Evolutionary conservation across 2,888 invertebrate species (phyloP).

Genomic region (Parnassius mnemosyne): DNA sequence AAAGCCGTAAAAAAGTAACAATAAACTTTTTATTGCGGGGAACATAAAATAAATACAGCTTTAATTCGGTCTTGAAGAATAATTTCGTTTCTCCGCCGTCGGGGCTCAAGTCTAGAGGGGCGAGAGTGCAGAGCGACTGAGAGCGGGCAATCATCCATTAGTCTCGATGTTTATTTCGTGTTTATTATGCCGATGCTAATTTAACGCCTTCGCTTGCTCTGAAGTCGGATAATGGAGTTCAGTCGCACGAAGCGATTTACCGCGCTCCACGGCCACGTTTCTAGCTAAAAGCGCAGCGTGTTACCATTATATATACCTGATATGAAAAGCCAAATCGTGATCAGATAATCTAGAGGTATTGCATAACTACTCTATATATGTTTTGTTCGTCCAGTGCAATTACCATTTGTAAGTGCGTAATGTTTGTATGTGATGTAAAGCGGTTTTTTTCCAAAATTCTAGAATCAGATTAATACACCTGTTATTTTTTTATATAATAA

Average conservation of each 20-base stretch:
- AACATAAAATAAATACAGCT: conserved; percentile 64
- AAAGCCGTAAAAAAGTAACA: conserved; percentile 61
- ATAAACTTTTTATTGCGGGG: conserved; percentile 62
- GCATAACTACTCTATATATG: background rate
- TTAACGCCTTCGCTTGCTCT: conserved; percentile 49
- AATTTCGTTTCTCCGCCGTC: conserved; percentile 42
- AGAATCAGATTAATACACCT: no score
- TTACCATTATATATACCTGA: conserved; percentile 28
- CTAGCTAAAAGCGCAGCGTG: conserved; percentile 40
- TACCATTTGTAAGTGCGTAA: conserved; percentile 5
- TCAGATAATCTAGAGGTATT: conserved; percentile 10
- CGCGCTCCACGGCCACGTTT: conserved; percentile 40
- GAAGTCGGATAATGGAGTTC: conserved; percentile 51
- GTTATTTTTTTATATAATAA: no score
- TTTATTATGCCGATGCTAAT: conserved; percentile 66
- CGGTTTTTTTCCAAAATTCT: no score
- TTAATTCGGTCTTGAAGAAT: conserved; percentile 48
- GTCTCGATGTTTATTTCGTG: conserved; percentile 72
- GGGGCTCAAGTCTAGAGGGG: conserved; percentile 30
- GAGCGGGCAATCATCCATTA: conserved; percentile 65
- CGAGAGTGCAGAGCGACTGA: conserved; percentile 31
- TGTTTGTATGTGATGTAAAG: no score
- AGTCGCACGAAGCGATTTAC: conserved; percentile 38
- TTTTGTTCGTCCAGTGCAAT: background rate
- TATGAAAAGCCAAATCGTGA: conserved; percentile 3